These are phyloP conservation scores for Anoplius nigerrimus DNA, from an alignment of 2,888 invertebrate genomes.

Conservation along the genomic window DNA sequence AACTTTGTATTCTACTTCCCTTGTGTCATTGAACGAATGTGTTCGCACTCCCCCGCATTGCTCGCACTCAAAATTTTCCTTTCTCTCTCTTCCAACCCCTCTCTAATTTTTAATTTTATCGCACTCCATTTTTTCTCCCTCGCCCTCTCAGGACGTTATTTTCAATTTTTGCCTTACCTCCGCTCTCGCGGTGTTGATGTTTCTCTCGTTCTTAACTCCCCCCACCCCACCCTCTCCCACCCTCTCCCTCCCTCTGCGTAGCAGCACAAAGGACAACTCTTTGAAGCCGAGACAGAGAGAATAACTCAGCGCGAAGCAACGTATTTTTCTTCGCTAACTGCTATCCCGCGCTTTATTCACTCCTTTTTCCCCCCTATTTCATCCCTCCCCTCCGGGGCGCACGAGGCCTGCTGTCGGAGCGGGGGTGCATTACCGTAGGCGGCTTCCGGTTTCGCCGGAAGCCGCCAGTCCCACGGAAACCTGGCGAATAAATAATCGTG, in stretches of 20 bases:
- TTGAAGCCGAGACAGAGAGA: conserved; percentile 64
- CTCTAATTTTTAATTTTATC: no score
- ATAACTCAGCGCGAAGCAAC: conserved; percentile 63
- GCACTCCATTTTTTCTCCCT: no score
- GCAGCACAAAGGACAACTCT: conserved; percentile 41
- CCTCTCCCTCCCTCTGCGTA: conserved; percentile 27
- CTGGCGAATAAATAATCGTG: conserved; percentile 71
- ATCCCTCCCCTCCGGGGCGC: conserved; percentile 39
- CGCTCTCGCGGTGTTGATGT: no score
- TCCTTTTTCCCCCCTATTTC: conserved; percentile 66
- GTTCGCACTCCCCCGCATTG: no score
- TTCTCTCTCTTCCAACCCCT: no score
- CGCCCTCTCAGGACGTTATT: no score
- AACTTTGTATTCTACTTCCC: no score
- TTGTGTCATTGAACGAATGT: no score
- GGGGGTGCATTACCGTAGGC: conserved; percentile 68
- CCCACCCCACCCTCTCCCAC: not conserved
- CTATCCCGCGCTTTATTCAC: conserved; percentile 69
- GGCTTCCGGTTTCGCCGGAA: conserved; percentile 66
- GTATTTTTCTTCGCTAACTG: conserved; percentile 69
- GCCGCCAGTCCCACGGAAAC: conserved; percentile 66
- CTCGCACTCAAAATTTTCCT: no score
- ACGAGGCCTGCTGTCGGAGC: conserved; percentile 48
- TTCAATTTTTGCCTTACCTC: no score
- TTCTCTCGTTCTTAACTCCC: no score